Evolutionary conservation across 2,797 vertebrate genomes (phyloP).

Genomic region (Gymnocypris eckloni): DNA sequence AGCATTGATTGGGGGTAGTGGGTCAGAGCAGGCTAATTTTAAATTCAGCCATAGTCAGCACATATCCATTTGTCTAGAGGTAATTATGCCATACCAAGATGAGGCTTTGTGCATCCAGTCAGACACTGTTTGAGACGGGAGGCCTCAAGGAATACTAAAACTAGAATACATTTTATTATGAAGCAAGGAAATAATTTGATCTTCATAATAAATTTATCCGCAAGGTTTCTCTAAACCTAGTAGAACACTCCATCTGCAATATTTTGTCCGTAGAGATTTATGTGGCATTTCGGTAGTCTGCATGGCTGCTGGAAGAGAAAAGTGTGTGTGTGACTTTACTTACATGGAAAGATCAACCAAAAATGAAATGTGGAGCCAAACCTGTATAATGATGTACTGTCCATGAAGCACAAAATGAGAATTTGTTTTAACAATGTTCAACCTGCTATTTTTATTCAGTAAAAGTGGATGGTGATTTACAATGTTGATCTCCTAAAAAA

Average conservation of each 20-base stretch:
- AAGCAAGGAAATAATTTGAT: constrained; percentile 14
- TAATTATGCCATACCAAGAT: constrained; percentile 26
- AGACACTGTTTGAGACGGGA: neutral
- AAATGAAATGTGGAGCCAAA: neutral
- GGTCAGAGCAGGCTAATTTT: constrained; percentile 30
- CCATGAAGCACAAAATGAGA: too few species aligned
- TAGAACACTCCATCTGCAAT: neutral
- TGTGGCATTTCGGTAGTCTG: neutral
- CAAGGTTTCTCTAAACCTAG: neutral
- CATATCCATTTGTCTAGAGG: constrained; percentile 31
- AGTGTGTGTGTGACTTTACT: neutral
- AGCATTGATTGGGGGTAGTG: constrained; percentile 36
- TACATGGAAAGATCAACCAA: neutral
- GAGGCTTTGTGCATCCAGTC: neutral
- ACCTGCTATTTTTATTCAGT: too few species aligned
- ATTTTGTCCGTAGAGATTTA: neutral
- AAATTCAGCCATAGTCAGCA: constrained; percentile 42
- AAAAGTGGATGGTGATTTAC: too few species aligned
- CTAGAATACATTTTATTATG: neutral
- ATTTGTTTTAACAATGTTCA: too few species aligned
- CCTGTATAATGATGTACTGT: neutral
- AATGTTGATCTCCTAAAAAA: too few species aligned
- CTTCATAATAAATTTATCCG: neutral
- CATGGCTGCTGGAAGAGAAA: neutral
- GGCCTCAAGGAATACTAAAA: constrained; percentile 19